Evolutionary conservation across 2,797 vertebrate genomes (phyloP).

Genomic region (Scyliorhinus canicula): DNA sequence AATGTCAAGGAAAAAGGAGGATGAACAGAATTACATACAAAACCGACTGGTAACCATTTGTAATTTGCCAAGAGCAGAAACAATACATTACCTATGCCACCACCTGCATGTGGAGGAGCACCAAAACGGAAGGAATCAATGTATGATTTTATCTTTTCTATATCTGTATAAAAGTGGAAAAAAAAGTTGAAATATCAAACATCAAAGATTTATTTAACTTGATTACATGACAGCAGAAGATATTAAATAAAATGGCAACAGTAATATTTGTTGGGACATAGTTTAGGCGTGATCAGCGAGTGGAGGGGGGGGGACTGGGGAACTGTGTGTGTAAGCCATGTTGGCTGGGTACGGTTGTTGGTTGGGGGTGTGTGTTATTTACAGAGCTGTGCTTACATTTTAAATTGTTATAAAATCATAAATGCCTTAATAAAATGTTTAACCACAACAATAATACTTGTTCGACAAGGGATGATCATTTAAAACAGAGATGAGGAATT

Average conservation of each 20-base stretch:
- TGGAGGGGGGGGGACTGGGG: no score
- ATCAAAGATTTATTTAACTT: not conserved
- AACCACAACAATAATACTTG: no score
- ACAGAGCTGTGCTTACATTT: no score
- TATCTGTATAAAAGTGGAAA: constrained; percentile 62
- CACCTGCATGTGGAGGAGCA: constrained; percentile 90
- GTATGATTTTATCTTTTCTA: constrained; percentile 96
- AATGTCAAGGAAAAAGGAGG: constrained; percentile 24
- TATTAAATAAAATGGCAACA: not conserved
- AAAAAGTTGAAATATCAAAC: not conserved
- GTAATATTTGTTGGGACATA: no score
- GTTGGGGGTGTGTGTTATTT: no score
- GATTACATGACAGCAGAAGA: not conserved
- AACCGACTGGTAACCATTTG: not conserved
- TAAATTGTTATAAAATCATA: no score
- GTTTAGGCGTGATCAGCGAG: no score
- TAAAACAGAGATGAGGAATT: no score
- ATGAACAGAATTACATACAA: not conserved
- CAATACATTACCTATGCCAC: constrained; percentile 81
- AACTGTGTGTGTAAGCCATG: no score
- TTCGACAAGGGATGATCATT: no score
- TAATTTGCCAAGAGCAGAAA: not conserved
- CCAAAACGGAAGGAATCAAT: constrained; percentile 95
- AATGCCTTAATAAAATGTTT: no score
- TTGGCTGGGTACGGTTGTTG: no score